phyloP scores from a whole-genome alignment of 2,888 invertebrate genomes.

The Tenthredo notha region DNA sequence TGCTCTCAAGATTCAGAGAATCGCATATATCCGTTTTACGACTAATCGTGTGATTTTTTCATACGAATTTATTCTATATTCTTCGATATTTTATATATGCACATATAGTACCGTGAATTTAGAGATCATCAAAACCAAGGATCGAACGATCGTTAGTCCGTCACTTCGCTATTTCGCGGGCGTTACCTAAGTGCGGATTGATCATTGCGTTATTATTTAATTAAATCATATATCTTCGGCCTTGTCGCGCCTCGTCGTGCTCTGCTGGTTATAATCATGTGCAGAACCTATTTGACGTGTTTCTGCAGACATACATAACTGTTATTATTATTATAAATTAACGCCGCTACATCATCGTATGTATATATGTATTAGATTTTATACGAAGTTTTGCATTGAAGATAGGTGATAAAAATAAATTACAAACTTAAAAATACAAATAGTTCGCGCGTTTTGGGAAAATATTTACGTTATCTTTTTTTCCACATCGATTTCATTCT shows the following conservation, averaged over 20 bases:
- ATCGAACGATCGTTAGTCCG: neutral
- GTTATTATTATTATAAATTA: conserved; percentile 4
- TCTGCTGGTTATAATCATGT: conserved; percentile 25
- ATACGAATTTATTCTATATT: too few relatives aligned
- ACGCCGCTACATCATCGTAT: neutral
- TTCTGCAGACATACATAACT: neutral
- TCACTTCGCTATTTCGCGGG: neutral
- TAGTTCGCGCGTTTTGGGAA: too few relatives aligned
- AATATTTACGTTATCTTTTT: neutral
- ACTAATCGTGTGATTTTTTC: neutral
- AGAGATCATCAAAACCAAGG: neutral
- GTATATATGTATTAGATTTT: neutral
- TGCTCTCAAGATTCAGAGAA: neutral
- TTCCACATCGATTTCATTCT: neutral
- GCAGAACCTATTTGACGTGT: conserved; percentile 16
- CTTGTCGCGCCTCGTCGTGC: conserved; percentile 17
- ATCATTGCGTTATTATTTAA: neutral
- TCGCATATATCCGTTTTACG: neutral
- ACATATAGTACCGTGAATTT: neutral
- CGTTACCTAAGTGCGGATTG: neutral
- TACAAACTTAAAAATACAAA: too few relatives aligned
- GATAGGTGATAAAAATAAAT: neutral
- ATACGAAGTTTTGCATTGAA: neutral
- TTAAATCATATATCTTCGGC: conserved; percentile 32
- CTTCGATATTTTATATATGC: too few relatives aligned